Conservation (phyloP, 2,113 vertebrate species). For the Macaca nemestrina region DNA sequence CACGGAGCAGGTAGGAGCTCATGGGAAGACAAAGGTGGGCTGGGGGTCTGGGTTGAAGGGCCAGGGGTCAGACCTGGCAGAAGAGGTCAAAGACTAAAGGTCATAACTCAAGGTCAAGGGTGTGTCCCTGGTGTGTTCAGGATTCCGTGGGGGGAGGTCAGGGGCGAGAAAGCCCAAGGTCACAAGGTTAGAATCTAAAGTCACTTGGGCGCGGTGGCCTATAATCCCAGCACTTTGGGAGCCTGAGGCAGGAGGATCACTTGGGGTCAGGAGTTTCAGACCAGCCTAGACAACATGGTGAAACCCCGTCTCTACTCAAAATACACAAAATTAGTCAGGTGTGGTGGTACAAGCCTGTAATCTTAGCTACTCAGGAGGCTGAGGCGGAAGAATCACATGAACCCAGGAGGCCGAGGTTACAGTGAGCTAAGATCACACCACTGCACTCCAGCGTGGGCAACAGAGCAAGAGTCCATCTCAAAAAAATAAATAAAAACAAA, state of each 20-base stretch:
- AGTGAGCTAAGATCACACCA: neutral
- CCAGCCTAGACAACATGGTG: neutral
- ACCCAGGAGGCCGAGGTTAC: too few species aligned
- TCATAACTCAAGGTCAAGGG: neutral
- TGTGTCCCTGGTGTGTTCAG: neutral
- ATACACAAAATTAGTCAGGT: neutral
- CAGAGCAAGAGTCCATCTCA: neutral
- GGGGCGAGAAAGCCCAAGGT: neutral
- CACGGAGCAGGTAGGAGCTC: constrained; percentile 65
- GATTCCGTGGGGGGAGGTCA: neutral
- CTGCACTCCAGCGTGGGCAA: neutral
- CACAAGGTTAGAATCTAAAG: neutral
- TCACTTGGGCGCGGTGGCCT: neutral
- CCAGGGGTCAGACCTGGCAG: neutral
- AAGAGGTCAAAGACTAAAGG: neutral
- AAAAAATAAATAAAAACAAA: too few species aligned
- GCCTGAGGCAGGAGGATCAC: neutral
- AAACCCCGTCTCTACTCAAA: neutral
- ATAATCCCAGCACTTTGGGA: neutral
- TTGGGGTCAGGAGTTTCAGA: neutral
- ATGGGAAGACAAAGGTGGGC: neutral
- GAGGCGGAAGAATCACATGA: neutral
- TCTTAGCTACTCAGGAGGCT: neutral
- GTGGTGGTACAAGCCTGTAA: neutral
- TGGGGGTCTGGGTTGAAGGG: neutral